Conservation (phyloP, 2,113 vertebrate genomes). For the Cyanocitta stelleri region DNA sequence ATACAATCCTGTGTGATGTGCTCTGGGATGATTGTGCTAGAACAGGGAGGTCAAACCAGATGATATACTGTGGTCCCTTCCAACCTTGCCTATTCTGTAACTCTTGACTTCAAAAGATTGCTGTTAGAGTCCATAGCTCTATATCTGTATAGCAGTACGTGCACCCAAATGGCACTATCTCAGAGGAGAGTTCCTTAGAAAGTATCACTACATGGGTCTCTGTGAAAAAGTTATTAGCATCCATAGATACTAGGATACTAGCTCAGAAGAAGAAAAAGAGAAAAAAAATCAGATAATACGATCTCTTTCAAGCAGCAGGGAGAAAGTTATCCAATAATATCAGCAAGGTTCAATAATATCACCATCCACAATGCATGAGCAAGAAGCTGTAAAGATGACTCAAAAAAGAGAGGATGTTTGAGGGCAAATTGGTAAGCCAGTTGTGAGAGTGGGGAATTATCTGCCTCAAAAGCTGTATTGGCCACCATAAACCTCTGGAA, state of each 20-base stretch:
- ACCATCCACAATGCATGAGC: neutral
- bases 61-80: neutral
- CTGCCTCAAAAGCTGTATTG: neutral
- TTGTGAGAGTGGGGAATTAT: neutral
- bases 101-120: neutral
- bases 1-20: neutral
- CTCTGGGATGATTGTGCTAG: neutral
- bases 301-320: neutral
- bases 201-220: neutral
- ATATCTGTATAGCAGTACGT: fast-evolving
- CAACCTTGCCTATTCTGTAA: neutral
- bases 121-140: neutral
- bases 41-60: neutral
- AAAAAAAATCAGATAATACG: too few species aligned
- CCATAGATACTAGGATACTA: neutral
- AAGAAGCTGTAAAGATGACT: neutral
- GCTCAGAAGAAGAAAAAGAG: neutral
- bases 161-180: neutral
- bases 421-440: neutral
- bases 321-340: neutral
- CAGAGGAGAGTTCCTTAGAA: neutral
- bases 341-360: neutral
- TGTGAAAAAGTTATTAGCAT: neutral
- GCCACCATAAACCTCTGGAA: neutral
- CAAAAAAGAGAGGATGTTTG: neutral